A percentile compares a stretch with the other conserved stretches of the same genome.
These are phyloP conservation scores for Drosophila elegans DNA, from an alignment of 1,140 invertebrate species.

Conservation along the genomic window DNA sequence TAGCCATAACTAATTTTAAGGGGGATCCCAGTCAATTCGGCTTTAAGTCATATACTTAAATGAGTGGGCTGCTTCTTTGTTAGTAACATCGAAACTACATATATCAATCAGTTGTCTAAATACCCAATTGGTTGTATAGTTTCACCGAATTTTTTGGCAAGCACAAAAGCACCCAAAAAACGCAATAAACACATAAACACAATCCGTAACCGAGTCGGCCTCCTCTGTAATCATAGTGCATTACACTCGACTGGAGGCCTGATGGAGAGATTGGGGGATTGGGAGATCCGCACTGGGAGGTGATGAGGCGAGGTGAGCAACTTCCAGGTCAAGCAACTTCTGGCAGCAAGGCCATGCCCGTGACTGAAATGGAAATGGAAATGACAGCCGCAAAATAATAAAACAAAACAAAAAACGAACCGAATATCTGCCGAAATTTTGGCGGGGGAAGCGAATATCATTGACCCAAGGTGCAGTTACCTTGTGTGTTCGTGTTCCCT, in stretches of 20 bases:
- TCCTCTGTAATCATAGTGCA: constrained; percentile 57
- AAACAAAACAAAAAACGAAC: constrained; percentile 26
- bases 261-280: constrained; percentile 13
- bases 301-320: constrained; percentile 31
- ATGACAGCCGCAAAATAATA: constrained; percentile 33
- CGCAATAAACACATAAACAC: not conserved
- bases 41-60: not conserved
- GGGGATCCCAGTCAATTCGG: constrained; percentile 8
- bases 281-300: no score
- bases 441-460: constrained; percentile 55
- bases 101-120: constrained; percentile 6
- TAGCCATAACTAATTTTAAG: constrained; percentile 1
- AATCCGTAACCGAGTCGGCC: constrained; percentile 21
- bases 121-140: constrained; percentile 2
- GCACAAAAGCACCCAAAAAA: constrained; percentile 16
- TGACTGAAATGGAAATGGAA: constrained; percentile 50
- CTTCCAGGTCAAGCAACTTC: constrained; percentile 76
- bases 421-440: constrained; percentile 38
- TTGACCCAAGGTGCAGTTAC: constrained; percentile 81
- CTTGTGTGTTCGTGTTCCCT: constrained; percentile 40
- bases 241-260: constrained; percentile 52
- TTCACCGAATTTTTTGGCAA: constrained; percentile 26
- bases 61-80: constrained; percentile 6
- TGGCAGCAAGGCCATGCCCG: constrained; percentile 55
- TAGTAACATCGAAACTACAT: not conserved